Evolutionary conservation across 1,140 invertebrate species (phyloP), one percentile per base, ranked within the genome.

Genomic region (Parapsyche elsis): DNA sequence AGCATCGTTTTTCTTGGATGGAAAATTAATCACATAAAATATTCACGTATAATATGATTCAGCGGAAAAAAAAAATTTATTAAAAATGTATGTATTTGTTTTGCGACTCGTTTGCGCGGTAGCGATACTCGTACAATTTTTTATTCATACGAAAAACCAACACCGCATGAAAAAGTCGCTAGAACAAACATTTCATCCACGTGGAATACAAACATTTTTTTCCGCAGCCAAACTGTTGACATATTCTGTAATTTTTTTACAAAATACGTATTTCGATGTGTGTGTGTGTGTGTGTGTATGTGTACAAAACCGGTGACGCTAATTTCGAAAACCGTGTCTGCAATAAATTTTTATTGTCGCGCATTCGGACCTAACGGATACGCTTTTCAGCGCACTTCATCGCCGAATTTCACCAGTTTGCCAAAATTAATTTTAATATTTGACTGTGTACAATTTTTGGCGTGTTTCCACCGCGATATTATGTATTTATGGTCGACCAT

Each of bases 331-430:
- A 30, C 57, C 74, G 64, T 80, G 81, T 80, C 16, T 73, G 81
- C 70, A 16, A 82, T 82, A 82, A 82, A 82, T 80, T 82, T 59
- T 59, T 64, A 82, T 82, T 57, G 78, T 71, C 61, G 30, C 67
- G 26, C 24, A 24, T 67, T n/a, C n/a, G n/a, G 16, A 19, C 19
- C 24, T 1, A 5, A 19, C 61, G 26, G 38, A 46, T 53, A 23
- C 67, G 67, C n/a, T 53, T 73, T 46, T 24, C 9, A 0, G 67
- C 38, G 67, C 26, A 23, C 26, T 14, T 23, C 30, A 38, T 38
- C 30, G 30, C 30, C 30, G 30, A 38, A 38, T 38, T 38, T 38
- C 7, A 7, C 30, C 30, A 7, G 1, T 38, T 38, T 1, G 30
- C 1, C 30, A 1, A 7, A 38, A 38, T 38, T 38, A 38, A 38